Evolutionary conservation across 2,113 vertebrate species (phyloP).

Genomic region (Grantiella picta): DNA sequence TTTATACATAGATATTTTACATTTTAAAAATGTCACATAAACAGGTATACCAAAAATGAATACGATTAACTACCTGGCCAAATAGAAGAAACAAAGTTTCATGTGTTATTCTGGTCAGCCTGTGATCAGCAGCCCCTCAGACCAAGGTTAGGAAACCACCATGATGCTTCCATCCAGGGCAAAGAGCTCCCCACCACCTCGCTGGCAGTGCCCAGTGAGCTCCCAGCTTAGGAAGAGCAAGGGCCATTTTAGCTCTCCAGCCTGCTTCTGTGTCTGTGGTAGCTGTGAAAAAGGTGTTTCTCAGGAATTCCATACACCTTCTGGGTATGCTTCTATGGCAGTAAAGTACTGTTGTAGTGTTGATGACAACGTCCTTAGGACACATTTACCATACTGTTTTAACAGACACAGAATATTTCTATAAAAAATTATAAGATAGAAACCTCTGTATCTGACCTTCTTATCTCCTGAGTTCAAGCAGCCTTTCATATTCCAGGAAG

Average conservation of each 20-base stretch:
- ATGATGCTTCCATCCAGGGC: not conserved
- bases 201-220: not conserved
- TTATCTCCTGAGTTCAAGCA: not conserved
- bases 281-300: not conserved
- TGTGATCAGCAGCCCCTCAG: not conserved
- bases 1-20: not conserved
- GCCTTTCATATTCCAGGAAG: not conserved
- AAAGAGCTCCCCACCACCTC: not conserved
- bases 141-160: not conserved
- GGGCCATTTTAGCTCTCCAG: not conserved
- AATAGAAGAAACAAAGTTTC: not conserved
- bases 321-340: not conserved
- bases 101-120: rapidly evolving
- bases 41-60: not conserved
- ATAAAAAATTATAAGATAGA: not conserved
- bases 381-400: not conserved
- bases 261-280: rapidly evolving
- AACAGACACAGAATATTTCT: not conserved
- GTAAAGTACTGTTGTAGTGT: not conserved
- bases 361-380: not conserved
- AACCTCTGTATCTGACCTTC: not conserved
- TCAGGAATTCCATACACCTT: not conserved
- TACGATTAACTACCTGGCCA: not conserved
- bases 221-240: not conserved
- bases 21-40: not conserved